Evolutionary conservation across 2,113 vertebrate species (phyloP).

Genomic region (Xenotilapia longispinis): DNA sequence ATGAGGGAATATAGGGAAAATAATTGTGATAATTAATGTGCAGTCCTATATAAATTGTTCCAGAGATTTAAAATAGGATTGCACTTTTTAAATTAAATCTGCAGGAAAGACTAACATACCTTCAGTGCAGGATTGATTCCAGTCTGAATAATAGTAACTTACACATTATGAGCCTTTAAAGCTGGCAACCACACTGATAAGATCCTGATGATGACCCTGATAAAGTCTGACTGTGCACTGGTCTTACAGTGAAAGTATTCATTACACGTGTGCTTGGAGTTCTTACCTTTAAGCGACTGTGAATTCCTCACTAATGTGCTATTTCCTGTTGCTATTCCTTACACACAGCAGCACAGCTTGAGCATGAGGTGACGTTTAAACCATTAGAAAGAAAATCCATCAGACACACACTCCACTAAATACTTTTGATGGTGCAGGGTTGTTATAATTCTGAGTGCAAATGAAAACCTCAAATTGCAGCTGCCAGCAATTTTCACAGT

Average conservation of each 20-base stretch:
- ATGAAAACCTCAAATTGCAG: background rate
- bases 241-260: background rate
- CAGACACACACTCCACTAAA: background rate
- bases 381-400: background rate
- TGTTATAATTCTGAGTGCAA: background rate
- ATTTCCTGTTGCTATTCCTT: background rate
- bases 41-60: background rate
- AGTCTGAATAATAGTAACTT: background rate
- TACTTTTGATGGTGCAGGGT: background rate
- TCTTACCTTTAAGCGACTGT: background rate
- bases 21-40: background rate
- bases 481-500: background rate
- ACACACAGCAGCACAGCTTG: background rate
- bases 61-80: background rate
- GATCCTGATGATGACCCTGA: background rate
- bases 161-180: background rate
- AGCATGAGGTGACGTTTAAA: background rate
- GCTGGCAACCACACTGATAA: background rate
- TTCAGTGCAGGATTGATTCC: background rate
- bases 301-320: background rate
- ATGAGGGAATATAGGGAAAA: background rate
- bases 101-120: background rate
- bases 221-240: background rate
- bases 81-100: background rate
- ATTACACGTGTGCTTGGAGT: background rate